Evolutionary conservation across 2,797 vertebrate species (phyloP), one percentile per base, ranked within the genome.

Genomic region (Pangasius mekongensis): DNA sequence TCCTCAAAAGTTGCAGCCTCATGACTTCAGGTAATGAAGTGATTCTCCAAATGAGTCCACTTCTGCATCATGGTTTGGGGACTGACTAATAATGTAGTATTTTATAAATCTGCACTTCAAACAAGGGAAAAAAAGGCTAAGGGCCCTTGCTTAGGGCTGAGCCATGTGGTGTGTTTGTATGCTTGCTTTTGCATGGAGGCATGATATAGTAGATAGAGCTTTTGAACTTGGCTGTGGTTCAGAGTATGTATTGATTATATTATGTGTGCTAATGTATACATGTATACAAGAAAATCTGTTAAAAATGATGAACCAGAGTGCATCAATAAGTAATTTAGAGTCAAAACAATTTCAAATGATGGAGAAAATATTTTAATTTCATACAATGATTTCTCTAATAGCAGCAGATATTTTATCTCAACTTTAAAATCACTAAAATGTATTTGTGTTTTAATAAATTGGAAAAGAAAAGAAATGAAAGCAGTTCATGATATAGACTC

Each of bases 21-120:
- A 52, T 49, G 27, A 76, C 87, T 52, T 18, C 47, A 39, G 78
- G 49, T 84, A 89, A 91, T 89, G 84, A 89, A 91, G 84, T 82
- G 88, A 64, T 73, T 83, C 60, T 89, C 62, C 24, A 87, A 36
- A 85, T 62, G 39, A 52, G 18, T 80, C 62, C 77, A 89, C 74
- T 87, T 89, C 58, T 86, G 58, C 67, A 83, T 36, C 80, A 84
- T 85, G 60, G 22, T 77, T 87, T 89, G 52, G 52, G 39, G 66
- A 22, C 3, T 73, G 77, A 49, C 82, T 85, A 66, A 64, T 56
- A 52, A 88, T 80, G 8, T n/a, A 33, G 49, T 74, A 22, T 81
- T 83, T 89, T 69, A 30, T 47, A 69, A 47, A 56, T 62, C 76
- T 60, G 67, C 30, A 66, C 58, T 85, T 78, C 43, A 86, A 86